Evolutionary conservation across 1,140 invertebrate genomes (phyloP), one percentile per base, ranked within the genome.

Genomic region (Ridgeia piscesae): DNA sequence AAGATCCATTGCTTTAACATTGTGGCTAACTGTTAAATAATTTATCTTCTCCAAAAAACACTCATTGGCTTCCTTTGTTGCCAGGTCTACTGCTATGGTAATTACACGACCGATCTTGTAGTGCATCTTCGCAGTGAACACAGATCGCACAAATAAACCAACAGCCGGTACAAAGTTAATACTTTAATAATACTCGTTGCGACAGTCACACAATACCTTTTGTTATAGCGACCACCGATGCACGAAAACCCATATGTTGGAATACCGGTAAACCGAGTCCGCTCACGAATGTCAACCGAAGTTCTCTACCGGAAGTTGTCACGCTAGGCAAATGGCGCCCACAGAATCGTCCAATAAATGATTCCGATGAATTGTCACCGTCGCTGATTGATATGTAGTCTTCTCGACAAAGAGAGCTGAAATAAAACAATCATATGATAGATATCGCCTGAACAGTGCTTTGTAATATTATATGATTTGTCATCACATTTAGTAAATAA

Each of bases 301-400:
- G 9, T 35, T 92, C 48, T 50, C 50, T 58, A 58, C 91, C 91
- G n/a, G 91, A 88, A 21, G 77, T 35, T 27, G 91, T 92, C 34
- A 92, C n/a, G 27, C 58, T 21, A 42, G 50, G 91, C 33, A 92
- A 35, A 11, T 50, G 8, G 33, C 58, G 11, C 14, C 91, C 42
- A 42, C 91, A 92, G 77, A 92, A 92, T 11, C 58, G 42, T 34
- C 91, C 91, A 35, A 92, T 89, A 34, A 35, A 35, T 11, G 48
- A 35, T 33, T 1, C 58, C 31, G 91, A 50, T 34, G 91, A 58
- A 35, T 50, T 35, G 31, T 92, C 91, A 17, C 91, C 91, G 91
- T 92, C 91, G 91, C 88, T 31, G 91, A 92, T 92, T 35, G 50
- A 50, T 34, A 92, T 33, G 58, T 92, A 77, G 11, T 92, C 91